Evolutionary conservation across 2,113 vertebrate species (phyloP).

Genomic region (Chiloscyllium plagiosum): DNA sequence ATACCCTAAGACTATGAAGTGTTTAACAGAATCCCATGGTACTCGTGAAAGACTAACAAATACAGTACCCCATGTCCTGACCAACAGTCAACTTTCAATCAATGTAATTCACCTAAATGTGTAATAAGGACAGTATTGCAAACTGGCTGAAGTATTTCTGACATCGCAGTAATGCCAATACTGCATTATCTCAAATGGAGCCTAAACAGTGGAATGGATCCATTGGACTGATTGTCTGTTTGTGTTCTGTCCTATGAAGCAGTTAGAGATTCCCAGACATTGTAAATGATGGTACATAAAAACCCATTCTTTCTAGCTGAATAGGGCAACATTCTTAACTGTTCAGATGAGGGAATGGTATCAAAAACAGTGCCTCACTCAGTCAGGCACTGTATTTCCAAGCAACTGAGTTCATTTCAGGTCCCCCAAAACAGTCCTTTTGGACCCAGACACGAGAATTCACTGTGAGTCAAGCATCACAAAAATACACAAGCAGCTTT

Average conservation of each 20-base stretch:
- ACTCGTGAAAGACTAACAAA: not conserved
- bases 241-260: not conserved
- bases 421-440: not conserved
- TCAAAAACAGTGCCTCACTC: not conserved
- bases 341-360: not conserved
- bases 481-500: not conserved
- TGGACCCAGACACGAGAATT: not conserved
- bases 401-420: not conserved
- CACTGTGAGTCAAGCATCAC: not conserved
- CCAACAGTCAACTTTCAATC: not conserved
- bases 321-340: not conserved
- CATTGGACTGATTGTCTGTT: not conserved
- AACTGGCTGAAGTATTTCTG: not conserved
- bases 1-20: too few species aligned
- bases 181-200: too few species aligned
- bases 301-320: not conserved
- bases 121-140: not conserved
- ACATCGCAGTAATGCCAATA: not conserved
- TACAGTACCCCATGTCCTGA: not conserved
- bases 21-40: not conserved
- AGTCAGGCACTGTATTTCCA: not conserved
- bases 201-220: not conserved
- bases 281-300: not conserved
- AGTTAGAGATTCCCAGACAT: not conserved
- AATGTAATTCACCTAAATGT: not conserved